Conservation (phyloP, 2,797 vertebrate genomes). For the Orestias chungarensis region DNA sequence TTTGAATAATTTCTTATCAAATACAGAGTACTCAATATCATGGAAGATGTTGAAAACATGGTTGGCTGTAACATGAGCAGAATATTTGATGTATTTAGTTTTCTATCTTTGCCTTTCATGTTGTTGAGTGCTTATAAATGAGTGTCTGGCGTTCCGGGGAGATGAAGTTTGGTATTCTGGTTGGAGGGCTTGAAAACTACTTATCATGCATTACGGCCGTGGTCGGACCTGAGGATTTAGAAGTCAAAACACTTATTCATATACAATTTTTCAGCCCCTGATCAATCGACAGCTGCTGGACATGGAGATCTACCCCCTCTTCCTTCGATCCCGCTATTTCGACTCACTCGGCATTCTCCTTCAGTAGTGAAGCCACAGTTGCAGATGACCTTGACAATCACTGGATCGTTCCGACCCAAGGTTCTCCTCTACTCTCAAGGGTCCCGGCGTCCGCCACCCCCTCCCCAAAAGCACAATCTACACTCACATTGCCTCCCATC, state of each 20-base stretch:
- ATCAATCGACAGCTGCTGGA: conserved; percentile 81
- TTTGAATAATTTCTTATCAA: conserved; percentile 72
- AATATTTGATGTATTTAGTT: conserved; percentile 76
- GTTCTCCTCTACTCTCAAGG: conserved; percentile 79
- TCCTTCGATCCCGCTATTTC: conserved; percentile 55
- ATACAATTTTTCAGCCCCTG: conserved; percentile 80
- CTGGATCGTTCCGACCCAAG: conserved; percentile 79
- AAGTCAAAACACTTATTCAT: conserved; percentile 82
- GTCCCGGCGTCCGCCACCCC: conserved; percentile 52
- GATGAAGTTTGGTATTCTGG: conserved; percentile 78
- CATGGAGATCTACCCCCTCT: conserved; percentile 61
- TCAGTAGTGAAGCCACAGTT: conserved; percentile 62
- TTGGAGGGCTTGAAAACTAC: conserved; percentile 77
- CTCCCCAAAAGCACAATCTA: neutral
- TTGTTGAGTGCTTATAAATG: conserved; percentile 81
- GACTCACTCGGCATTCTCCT: conserved; percentile 67
- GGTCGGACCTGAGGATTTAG: conserved; percentile 80
- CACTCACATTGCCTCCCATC: conserved; percentile 35
- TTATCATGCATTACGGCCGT: conserved; percentile 81
- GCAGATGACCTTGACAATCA: conserved; percentile 80
- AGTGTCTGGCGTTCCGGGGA: conserved; percentile 74
- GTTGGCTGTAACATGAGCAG: conserved; percentile 70
- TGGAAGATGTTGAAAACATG: conserved; percentile 72
- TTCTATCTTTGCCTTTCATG: conserved; percentile 78
- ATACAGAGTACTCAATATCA: conserved; percentile 62